phyloP scores from a whole-genome alignment of 2,797 vertebrate species.

The Schizopygopsis malacanthus region DNA sequence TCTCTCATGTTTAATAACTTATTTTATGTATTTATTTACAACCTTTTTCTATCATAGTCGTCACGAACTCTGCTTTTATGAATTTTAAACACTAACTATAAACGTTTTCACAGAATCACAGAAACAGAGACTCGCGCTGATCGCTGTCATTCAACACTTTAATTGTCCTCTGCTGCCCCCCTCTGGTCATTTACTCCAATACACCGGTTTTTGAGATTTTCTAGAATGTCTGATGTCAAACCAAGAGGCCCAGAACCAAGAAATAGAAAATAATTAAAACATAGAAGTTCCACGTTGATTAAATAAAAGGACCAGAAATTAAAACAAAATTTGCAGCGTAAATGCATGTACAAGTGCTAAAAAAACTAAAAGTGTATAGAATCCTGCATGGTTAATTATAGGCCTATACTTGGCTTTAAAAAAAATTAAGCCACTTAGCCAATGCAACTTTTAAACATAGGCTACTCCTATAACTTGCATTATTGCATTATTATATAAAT shows the following conservation, averaged over 20 bases:
- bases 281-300: neutral
- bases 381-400: no score
- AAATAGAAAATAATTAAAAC: neutral
- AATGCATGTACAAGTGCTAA: no score
- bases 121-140: no score
- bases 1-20: no score
- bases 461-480: no score
- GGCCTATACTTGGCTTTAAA: no score
- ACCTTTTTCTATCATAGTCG: neutral
- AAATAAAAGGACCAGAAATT: neutral
- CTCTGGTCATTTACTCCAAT: neutral
- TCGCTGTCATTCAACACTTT: neutral
- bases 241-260: neutral
- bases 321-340: neutral
- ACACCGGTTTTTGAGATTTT: no score
- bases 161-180: constrained; percentile 10
- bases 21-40: neutral
- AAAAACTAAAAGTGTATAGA: no score
- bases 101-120: neutral
- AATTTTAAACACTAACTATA: neutral
- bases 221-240: neutral
- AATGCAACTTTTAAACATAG: no score
- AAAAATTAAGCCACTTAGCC: no score
- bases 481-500: no score
- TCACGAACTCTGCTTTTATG: neutral